Evolutionary conservation across 2,113 vertebrate species (phyloP).

Genomic region (Gnathonemus longibarbis): DNA sequence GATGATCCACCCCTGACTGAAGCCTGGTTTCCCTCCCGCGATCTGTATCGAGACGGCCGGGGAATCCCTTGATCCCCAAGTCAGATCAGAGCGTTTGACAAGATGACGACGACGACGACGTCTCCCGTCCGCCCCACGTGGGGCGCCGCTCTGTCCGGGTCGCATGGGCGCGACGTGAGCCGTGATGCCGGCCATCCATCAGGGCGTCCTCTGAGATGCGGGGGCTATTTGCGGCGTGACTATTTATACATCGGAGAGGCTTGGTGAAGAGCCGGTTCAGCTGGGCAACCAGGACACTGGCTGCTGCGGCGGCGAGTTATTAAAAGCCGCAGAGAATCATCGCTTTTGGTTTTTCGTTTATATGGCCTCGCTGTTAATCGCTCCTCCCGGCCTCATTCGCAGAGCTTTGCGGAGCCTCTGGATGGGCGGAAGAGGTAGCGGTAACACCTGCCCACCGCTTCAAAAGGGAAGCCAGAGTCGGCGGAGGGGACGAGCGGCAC

Average conservation of each 20-base stretch:
- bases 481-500: neutral
- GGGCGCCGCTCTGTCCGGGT: neutral
- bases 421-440: neutral
- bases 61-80: neutral
- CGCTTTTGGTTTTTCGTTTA: neutral
- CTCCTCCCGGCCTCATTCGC: neutral
- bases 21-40: neutral
- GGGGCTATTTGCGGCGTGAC: neutral
- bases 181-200: neutral
- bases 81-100: neutral
- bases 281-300: neutral
- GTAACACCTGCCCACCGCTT: neutral
- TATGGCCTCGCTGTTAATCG: neutral
- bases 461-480: neutral
- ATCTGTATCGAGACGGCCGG: neutral
- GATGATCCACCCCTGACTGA: neutral
- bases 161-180: neutral
- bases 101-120: neutral
- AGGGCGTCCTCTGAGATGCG: slow-evolving; percentile 4
- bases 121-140: neutral
- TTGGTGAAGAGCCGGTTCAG: neutral
- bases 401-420: neutral
- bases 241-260: neutral
- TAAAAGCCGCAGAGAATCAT: neutral
- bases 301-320: neutral